A percentile compares a stretch with the other conserved stretches of the same genome.
These are phyloP conservation scores for Cordylochernes scorpioides DNA, from an alignment of 2,888 invertebrate species.

Conservation along the genomic window DNA sequence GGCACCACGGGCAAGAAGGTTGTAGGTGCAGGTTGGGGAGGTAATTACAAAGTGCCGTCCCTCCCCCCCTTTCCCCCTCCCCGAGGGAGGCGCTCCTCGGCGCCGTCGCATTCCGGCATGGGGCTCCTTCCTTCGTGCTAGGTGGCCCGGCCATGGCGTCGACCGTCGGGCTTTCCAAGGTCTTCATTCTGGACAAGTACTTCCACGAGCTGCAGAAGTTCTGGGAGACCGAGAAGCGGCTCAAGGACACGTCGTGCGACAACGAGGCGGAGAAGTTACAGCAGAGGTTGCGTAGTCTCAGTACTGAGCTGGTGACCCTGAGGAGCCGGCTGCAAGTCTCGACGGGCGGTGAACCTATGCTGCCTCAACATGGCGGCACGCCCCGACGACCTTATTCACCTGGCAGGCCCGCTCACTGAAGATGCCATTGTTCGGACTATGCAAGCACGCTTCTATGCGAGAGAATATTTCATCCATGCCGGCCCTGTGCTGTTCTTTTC, in stretches of 20 bases:
- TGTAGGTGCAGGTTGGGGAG: too few species aligned
- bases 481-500: constrained; percentile 68
- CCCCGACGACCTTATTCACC: constrained; percentile 57
- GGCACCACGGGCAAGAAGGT: too few species aligned
- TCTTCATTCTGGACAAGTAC: constrained; percentile 89
- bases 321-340: constrained; percentile 60
- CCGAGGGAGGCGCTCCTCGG: too few species aligned
- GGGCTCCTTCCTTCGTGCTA: too few species aligned
- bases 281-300: constrained; percentile 61
- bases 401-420: constrained; percentile 71
- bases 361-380: constrained; percentile 15
- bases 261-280: constrained; percentile 73
- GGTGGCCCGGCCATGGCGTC: too few species aligned
- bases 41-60: too few species aligned
- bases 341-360: constrained; percentile 22
- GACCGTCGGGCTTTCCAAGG: constrained; percentile 81
- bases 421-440: constrained; percentile 72
- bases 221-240: constrained; percentile 57
- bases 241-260: neutral
- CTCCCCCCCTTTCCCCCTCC: too few species aligned
- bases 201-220: constrained; percentile 85
- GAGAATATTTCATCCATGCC: constrained; percentile 64
- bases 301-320: constrained; percentile 67
- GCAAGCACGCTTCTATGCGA: constrained; percentile 57
- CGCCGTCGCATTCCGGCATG: too few species aligned